Evolutionary conservation across 2,888 invertebrate species (phyloP).

Genomic region (Sthenelais limicola): DNA sequence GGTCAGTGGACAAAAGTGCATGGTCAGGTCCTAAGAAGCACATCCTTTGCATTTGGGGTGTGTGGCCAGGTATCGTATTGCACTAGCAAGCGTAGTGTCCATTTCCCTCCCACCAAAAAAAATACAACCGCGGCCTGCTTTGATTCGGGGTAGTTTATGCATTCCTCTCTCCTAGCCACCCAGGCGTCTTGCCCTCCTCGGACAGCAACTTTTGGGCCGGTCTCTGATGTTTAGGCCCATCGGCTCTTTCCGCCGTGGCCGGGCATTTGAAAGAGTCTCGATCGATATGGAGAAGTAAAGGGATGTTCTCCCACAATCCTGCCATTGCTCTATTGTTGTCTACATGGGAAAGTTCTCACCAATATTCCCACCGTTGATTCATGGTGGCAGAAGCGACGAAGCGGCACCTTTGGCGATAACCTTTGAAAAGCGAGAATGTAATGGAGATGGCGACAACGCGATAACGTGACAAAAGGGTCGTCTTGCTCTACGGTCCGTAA

Average conservation of each 20-base stretch:
- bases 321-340: no score
- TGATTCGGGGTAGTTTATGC: not conserved
- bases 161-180: not conserved
- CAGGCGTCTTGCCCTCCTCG: not conserved
- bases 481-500: no score
- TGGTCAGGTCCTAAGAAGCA: not conserved
- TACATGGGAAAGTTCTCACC: no score
- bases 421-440: no score
- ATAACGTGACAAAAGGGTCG: no score
- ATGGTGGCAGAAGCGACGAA: no score
- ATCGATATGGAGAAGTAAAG: no score
- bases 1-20: conserved; percentile 30
- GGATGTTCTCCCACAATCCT: no score
- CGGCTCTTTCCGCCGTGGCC: not conserved
- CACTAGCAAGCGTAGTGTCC: not conserved
- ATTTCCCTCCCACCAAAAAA: not conserved
- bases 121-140: not conserved
- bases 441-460: no score
- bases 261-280: no score
- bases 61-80: not conserved
- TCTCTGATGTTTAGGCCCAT: not conserved
- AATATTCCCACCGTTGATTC: no score
- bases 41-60: not conserved
- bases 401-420: no score
- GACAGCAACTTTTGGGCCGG: not conserved